phyloP scores from a whole-genome alignment of 2,113 vertebrate species.

The Odocoileus hemionus region DNA sequence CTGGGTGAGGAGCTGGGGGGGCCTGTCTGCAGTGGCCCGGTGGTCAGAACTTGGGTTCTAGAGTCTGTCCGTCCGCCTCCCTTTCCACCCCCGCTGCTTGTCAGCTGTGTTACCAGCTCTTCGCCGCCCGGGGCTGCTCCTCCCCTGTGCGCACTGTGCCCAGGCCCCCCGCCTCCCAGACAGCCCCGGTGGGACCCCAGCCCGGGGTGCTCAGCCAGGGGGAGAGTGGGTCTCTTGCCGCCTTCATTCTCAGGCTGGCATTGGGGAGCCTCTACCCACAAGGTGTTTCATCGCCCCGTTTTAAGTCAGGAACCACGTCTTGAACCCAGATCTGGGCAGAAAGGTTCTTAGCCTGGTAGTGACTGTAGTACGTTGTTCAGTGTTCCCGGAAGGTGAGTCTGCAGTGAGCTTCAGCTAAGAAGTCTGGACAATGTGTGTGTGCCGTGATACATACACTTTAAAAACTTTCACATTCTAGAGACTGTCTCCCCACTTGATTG shows the following conservation, averaged over 20 bases:
- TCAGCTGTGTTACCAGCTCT: background rate
- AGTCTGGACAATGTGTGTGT: rapidly evolving
- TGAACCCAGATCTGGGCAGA: background rate
- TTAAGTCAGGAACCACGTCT: background rate
- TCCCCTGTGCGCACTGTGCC: background rate
- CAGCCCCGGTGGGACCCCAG: background rate
- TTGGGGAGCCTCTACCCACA: background rate
- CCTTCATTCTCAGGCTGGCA: background rate
- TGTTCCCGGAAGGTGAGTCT: background rate
- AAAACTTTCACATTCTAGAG: background rate
- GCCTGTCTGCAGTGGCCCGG: too few relatives aligned
- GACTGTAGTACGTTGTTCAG: rapidly evolving
- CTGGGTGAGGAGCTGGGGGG: background rate
- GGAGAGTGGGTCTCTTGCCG: background rate
- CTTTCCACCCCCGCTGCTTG: rapidly evolving
- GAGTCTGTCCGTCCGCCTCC: background rate
- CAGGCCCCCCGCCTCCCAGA: background rate
- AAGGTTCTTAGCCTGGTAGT: background rate
- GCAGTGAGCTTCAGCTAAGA: background rate
- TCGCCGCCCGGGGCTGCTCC: background rate
- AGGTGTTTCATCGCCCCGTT: background rate
- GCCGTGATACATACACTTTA: rapidly evolving
- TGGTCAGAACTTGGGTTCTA: background rate
- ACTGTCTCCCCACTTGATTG: background rate
- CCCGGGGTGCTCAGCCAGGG: background rate